Evolutionary conservation across 1,140 invertebrate species (phyloP).

Genomic region (Aphidius ervi): DNA sequence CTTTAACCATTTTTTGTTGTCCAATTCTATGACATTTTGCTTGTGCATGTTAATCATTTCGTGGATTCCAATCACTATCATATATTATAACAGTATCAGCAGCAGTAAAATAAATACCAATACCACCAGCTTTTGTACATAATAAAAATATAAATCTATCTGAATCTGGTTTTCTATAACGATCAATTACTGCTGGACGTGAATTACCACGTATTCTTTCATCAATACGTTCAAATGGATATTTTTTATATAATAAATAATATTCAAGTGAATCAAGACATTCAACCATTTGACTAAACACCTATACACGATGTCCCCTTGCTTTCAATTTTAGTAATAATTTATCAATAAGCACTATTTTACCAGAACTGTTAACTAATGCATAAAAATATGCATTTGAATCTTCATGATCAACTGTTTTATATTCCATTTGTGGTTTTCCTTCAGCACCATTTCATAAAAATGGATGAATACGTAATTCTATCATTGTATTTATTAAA

Average conservation of each 20-base stretch:
- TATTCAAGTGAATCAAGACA: constrained; percentile 98
- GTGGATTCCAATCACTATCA: constrained; percentile 99
- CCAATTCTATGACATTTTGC: constrained; percentile 98
- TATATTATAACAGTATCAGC: constrained; percentile 99
- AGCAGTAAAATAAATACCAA: constrained; percentile 98
- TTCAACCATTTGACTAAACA: constrained; percentile 99
- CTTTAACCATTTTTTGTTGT: constrained; percentile 98
- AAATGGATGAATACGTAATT: constrained; percentile 97
- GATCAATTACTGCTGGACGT: constrained; percentile 96
- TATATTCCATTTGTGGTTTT: constrained; percentile 92
- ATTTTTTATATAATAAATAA: constrained; percentile 91
- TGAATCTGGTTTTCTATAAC: constrained; percentile 94
- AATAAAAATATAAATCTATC: constrained; percentile 97
- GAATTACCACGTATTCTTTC: constrained; percentile 96
- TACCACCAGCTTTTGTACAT: constrained; percentile 96
- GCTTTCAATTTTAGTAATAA: constrained; percentile 92
- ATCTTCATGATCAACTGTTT: constrained; percentile 71
- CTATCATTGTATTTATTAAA: constrained; percentile 99
- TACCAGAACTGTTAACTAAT: constrained; percentile 90
- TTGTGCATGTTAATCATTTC: constrained; percentile 98
- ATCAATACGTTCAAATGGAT: constrained; percentile 97
- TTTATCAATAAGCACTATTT: constrained; percentile 99
- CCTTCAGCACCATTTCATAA: constrained; percentile 97
- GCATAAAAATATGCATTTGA: constrained; percentile 84
- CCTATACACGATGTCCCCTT: constrained; percentile 92